Base-by-base conservation (phyloP, 1,140 invertebrate species). In the Cherax quadricarinatus region DNA sequence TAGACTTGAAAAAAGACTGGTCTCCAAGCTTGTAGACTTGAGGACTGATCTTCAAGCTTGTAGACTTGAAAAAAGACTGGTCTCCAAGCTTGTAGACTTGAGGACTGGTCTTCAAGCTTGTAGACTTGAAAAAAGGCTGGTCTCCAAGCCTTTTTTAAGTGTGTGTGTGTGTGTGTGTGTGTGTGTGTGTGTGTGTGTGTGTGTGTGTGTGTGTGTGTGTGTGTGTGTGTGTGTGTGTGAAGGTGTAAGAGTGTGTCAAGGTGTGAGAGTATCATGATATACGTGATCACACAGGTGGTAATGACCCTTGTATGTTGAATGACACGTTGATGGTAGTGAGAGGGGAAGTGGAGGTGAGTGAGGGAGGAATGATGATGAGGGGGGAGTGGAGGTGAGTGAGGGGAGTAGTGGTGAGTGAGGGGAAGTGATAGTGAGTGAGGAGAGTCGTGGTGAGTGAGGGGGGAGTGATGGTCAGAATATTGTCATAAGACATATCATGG, bases 141-240 rank as follows among this genome's bases (percentile, higher is more conserved):
- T 41, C 30, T 41, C 30, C 30, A 41, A 41, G 30, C 30, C n/a
- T n/a, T n/a, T n/a, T n/a, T n/a, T n/a, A n/a, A n/a, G n/a, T n/a
- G n/a, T n/a, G n/a, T 57, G 53, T 16, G 62, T 66, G 62, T 18
- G 62, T 66, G 62, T 66, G 62, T 66, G 62, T 66, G 62, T 66
- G 62, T 66, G 62, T 66, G 62, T 66, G 62, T 66, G 62, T 66
- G 62, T 66, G 62, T 66, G 62, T 66, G 62, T 66, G 62, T 66
- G 62, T 66, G 62, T 66, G 62, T 81, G 79, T 81, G 79, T 53
- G 79, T 81, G 79, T 51, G 78, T 79, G 78, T 49, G 24, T 49
- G 78, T 79, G 78, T 49, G 78, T 41, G 62, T 66, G 62, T 66
- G 62, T 66, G 62, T 18, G 62, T 1, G 62, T 18, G 1, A 18